Percentiles rank a stretch among this genome's conserved stretches.
Evolutionary conservation across 2,888 invertebrate genomes (phyloP).

Genomic region (Eucriotettix oculatus): DNA sequence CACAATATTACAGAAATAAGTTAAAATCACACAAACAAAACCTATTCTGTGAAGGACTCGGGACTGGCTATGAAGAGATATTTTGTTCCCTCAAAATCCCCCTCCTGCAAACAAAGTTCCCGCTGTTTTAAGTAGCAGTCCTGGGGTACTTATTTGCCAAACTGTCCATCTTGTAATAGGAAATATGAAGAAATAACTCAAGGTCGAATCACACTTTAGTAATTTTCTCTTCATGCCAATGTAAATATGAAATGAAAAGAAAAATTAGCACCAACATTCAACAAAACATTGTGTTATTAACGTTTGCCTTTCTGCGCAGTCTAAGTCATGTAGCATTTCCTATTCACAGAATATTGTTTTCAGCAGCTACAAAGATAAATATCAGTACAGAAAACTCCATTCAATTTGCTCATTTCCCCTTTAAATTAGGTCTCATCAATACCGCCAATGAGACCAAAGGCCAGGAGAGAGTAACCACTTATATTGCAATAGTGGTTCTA

Average conservation of each 20-base stretch:
- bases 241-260: neutral
- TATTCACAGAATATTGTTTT: neutral
- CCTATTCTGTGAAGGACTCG: neutral
- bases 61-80: slow-evolving; percentile 1
- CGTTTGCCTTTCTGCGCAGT: no score
- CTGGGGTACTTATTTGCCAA: neutral
- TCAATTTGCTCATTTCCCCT: neutral
- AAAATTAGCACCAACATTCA: slow-evolving; percentile 8
- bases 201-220: neutral
- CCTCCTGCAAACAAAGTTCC: slow-evolving; percentile 2
- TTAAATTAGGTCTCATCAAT: slow-evolving; percentile 4
- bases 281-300: neutral
- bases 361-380: neutral
- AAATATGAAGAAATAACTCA: slow-evolving; percentile 1
- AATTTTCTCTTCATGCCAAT: slow-evolving; percentile 3
- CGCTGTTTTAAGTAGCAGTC: slow-evolving; percentile 4
- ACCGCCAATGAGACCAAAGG: neutral
- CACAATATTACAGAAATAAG: slow-evolving; percentile 3
- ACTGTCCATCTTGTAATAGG: neutral
- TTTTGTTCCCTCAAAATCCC: neutral
- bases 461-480: neutral
- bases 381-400: no score
- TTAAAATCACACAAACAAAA: slow-evolving; percentile 1
- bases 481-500: neutral
- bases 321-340: neutral